Conservation (phyloP, 2,113 vertebrate species). For the Protomyctophum bolini region DNA sequence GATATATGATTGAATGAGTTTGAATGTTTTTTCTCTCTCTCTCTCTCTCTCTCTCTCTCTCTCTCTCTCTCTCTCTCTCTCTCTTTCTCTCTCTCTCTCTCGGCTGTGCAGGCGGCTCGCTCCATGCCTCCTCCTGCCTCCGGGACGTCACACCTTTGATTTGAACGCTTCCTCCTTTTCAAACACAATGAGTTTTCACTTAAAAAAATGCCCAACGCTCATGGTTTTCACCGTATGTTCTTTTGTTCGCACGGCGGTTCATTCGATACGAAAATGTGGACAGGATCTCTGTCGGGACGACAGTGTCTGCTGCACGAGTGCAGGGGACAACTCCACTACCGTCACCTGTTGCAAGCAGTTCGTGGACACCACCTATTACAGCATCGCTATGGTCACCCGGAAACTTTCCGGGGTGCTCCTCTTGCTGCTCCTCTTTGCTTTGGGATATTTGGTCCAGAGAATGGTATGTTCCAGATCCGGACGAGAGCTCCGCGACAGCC, state of each 20-base stretch:
- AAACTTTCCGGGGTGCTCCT: constrained; percentile 88
- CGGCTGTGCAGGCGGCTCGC: background rate
- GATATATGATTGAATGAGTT: background rate
- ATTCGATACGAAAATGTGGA: constrained; percentile 69
- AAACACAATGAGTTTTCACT: constrained; percentile 25
- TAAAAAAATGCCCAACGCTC: constrained; percentile 15
- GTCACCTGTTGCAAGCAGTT: constrained; percentile 77
- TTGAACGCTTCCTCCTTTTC: background rate
- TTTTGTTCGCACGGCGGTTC: constrained; percentile 27
- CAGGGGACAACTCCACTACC: constrained; percentile 65
- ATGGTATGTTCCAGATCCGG: constrained; percentile 81
- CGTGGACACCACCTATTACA: constrained; percentile 81
- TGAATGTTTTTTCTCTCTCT: background rate
- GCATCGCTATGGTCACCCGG: constrained; percentile 84
- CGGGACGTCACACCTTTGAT: background rate
- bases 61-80: no score
- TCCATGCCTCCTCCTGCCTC: background rate
- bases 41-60: no score
- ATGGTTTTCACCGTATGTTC: constrained; percentile 24
- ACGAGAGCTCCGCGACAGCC: constrained; percentile 48
- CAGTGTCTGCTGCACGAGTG: constrained; percentile 79
- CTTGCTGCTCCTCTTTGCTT: constrained; percentile 84
- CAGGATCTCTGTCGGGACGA: constrained; percentile 75
- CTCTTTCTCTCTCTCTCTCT: background rate
- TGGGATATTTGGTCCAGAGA: constrained; percentile 86